Base-by-base conservation (phyloP, 1,140 invertebrate genomes). In the Zaprionus capensis region DNA sequence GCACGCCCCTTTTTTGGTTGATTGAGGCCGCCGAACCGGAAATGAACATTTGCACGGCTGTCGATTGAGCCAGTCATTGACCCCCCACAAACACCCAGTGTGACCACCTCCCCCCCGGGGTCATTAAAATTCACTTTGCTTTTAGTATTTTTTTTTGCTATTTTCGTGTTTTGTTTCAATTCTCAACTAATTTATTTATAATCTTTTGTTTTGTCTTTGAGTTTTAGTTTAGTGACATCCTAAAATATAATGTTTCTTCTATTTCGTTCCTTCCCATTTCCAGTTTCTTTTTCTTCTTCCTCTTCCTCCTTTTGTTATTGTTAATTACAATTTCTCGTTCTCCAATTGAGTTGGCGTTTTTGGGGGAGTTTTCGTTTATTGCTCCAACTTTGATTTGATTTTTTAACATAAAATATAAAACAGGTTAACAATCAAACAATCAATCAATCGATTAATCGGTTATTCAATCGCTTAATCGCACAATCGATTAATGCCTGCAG, bases 101-200 rank as follows among this genome's bases (percentile, higher is more conserved):
- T 26, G 24, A 22, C 22, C n/a, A 24, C 22, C 22, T 2, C 22
- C 22, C 24, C 44, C 53, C 11, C 1, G 34, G 34, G 56, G 14
- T 46, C 81, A 88, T 77, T 90, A 69, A 78, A 88, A 78, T 68
- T 56, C 65, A 34, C 28, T 51, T 61, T 57, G 41, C 28, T 41
- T 65, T 69, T 67, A 26, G 36, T 28, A 7, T 41, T 46, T 58
- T 76, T 71, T 71, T 59, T 38, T 59, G 15, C 62, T 65, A 36
- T 67, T 73, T 71, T 76, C 56, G 56, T 76, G 57, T 85, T 86
- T 85, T 67, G 34, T 81, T 90, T 90, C 76, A 91, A 91, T 85
- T 90, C 77, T 90, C 86, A 90, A 90, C 85, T 91, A 90, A 90
- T 91, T 90, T 90, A 82, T 85, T 90, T 58, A 58, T 67, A 67